Percentiles rank a stretch among this genome's conserved stretches.
phyloP scores from a whole-genome alignment of 2,113 vertebrate species.

The Psammodynastes pulverulentus region DNA sequence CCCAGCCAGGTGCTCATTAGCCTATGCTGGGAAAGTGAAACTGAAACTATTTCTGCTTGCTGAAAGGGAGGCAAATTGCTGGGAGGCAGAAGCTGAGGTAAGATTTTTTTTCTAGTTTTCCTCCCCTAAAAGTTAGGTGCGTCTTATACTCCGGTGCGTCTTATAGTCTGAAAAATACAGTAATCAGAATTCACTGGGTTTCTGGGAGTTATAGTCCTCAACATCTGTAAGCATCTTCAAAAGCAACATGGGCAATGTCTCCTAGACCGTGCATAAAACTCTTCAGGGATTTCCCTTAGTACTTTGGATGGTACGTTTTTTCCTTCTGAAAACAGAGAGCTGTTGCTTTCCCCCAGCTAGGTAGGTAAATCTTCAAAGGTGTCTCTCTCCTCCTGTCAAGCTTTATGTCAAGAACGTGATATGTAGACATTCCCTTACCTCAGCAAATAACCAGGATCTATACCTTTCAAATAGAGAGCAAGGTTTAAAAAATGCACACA shows the following conservation, averaged over 20 bases:
- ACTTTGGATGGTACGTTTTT: conserved; percentile 1
- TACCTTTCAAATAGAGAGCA: conserved; percentile 48
- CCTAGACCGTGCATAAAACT: background rate
- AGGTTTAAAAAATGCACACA: conserved; percentile 37
- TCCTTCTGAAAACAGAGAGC: conserved; percentile 15
- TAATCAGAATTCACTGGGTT: background rate
- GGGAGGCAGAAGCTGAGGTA: too few species aligned
- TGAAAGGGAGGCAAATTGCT: too few species aligned
- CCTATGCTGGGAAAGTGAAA: too few species aligned
- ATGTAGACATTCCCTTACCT: conserved; percentile 45
- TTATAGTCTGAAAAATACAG: too few species aligned
- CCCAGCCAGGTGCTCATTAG: too few species aligned
- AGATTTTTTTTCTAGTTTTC: too few species aligned
- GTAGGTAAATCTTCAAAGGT: conserved; percentile 53
- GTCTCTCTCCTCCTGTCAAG: conserved; percentile 24
- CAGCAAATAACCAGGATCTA: conserved; percentile 52
- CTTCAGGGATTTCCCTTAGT: background rate
- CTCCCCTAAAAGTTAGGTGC: too few species aligned
- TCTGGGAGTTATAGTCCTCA: background rate
- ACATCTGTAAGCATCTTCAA: background rate
- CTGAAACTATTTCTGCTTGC: too few species aligned
- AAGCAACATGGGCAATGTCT: background rate
- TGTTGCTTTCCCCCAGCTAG: background rate
- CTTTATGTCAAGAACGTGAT: conserved; percentile 42
- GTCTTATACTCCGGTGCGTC: too few species aligned